Conservation (phyloP, 2,888 invertebrate species). For the Sphaeridia pumilis region DNA sequence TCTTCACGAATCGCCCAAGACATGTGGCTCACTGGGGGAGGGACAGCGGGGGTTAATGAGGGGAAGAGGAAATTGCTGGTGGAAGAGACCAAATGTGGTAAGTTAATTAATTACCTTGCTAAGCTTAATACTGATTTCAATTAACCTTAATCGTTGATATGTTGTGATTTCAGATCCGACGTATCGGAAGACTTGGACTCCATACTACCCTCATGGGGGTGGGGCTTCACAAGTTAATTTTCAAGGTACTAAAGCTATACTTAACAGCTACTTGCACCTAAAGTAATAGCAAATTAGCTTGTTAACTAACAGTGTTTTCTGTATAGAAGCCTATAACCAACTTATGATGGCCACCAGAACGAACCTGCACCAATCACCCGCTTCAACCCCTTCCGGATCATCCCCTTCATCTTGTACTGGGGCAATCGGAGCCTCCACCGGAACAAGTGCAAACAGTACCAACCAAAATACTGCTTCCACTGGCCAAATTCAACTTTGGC, state of each 20-base stretch:
- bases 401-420: neutral
- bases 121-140: no score
- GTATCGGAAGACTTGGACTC: conserved; percentile 7
- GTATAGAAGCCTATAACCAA: conserved; percentile 9
- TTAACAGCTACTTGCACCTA: no score
- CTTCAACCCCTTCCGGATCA: neutral
- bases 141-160: no score
- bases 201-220: conserved; percentile 3
- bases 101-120: no score
- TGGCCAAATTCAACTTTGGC: conserved; percentile 47
- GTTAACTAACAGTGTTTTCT: neutral
- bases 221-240: conserved; percentile 10
- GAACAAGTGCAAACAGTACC: neutral
- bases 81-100: neutral
- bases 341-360: conserved; percentile 10
- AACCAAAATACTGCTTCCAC: conserved; percentile 27
- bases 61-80: neutral
- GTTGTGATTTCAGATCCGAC: neutral
- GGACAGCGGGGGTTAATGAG: neutral
- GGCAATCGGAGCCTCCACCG: neutral
- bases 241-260: conserved; percentile 3
- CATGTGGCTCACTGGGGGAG: neutral
- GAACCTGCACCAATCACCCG: neutral
- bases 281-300: neutral
- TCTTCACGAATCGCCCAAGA: no score